Evolutionary conservation across 2,113 vertebrate species (phyloP).

Genomic region (Eonycteris spelaea): DNA sequence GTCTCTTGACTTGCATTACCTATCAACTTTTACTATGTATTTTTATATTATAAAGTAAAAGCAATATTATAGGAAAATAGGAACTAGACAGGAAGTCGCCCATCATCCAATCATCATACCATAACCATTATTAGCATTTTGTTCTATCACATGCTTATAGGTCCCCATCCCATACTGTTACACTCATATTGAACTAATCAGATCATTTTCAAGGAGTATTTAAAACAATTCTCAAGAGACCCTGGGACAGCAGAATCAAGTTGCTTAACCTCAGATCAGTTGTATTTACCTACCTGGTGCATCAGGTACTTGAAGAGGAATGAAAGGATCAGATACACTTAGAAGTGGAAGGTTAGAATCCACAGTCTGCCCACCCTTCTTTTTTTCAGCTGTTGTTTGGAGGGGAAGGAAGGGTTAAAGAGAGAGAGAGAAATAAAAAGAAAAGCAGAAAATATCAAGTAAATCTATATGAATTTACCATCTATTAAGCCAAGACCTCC

Average conservation of each 20-base stretch:
- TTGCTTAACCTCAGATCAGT: background rate
- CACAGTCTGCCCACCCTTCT: constrained; percentile 84
- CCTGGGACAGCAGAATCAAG: background rate
- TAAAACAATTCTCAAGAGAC: constrained; percentile 23
- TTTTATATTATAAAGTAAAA: constrained; percentile 44
- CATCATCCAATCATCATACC: background rate
- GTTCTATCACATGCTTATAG: background rate
- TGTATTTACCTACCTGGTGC: constrained; percentile 86
- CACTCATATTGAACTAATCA: constrained; percentile 3
- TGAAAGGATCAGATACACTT: constrained; percentile 89
- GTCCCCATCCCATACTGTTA: background rate
- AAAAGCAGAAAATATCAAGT: constrained; percentile 67
- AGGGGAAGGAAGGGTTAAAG: constrained; percentile 52
- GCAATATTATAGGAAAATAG: background rate
- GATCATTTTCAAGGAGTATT: background rate
- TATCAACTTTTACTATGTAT: background rate
- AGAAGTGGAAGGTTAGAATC: constrained; percentile 87
- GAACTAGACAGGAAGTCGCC: background rate
- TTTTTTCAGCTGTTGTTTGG: constrained; percentile 84
- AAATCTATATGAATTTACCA: constrained; percentile 38
- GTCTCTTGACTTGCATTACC: background rate
- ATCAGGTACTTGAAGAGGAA: constrained; percentile 87
- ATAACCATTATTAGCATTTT: background rate
- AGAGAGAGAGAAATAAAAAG: constrained; percentile 43
- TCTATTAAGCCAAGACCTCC: constrained; percentile 15